Conservation (phyloP, 2,888 invertebrate genomes). For the Polydrusus cervinus region DNA sequence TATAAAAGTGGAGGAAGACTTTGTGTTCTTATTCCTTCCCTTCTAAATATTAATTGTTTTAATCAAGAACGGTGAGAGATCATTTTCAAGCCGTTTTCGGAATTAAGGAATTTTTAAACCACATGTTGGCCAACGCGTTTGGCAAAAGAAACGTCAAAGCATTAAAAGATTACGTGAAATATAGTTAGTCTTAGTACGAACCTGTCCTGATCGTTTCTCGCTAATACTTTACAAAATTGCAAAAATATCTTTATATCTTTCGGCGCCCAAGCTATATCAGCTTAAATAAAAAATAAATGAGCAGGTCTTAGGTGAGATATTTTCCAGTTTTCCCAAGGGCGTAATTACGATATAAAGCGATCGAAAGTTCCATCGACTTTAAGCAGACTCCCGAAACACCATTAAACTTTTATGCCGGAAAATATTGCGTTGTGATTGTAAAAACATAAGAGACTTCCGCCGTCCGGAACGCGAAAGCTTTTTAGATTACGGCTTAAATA, state of each 20-base stretch:
- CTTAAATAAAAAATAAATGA: constrained; percentile 52
- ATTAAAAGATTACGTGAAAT: too few species aligned
- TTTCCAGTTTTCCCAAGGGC: constrained; percentile 44
- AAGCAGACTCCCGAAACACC: constrained; percentile 46
- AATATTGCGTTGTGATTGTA: constrained; percentile 51
- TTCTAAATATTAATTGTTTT: too few species aligned
- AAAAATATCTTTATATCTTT: constrained; percentile 7
- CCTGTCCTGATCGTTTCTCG: not conserved
- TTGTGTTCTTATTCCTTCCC: too few species aligned
- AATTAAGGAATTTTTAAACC: too few species aligned
- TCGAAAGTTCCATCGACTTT: constrained; percentile 48
- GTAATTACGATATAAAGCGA: constrained; percentile 52
- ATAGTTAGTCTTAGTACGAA: not conserved
- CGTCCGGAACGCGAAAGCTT: constrained; percentile 13
- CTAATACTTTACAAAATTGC: constrained; percentile 14
- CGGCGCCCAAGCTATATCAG: constrained; percentile 6
- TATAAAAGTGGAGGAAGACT: too few species aligned
- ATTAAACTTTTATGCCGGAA: constrained; percentile 51
- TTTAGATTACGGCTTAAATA: constrained; percentile 37
- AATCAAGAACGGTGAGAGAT: too few species aligned
- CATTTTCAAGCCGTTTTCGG: too few species aligned
- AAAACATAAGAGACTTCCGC: constrained; percentile 43
- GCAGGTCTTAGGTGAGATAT: constrained; percentile 51
- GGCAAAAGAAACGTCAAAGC: too few species aligned
- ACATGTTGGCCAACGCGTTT: too few species aligned